These are phyloP conservation scores for Boulengeromyrus knoepffleri DNA, from an alignment of 2,113 vertebrate genomes.

Conservation along the genomic window DNA sequence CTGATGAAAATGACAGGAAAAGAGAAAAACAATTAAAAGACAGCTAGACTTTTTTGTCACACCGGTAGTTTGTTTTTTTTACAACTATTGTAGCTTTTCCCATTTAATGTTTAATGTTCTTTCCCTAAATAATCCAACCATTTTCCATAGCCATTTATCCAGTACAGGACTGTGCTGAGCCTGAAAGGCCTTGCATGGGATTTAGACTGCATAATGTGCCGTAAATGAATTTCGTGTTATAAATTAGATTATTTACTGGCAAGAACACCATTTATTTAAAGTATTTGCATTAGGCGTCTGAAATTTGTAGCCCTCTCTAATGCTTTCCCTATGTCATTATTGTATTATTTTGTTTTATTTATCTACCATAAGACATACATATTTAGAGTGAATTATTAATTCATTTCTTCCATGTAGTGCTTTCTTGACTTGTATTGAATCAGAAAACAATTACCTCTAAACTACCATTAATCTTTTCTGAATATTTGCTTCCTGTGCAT, in stretches of 20 bases:
- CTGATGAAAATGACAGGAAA: not conserved
- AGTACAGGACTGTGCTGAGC: not conserved
- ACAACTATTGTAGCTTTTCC: not conserved
- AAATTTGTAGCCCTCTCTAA: not conserved
- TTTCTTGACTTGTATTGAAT: not conserved
- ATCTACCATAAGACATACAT: not conserved
- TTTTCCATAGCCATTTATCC: not conserved
- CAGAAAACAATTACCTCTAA: not conserved
- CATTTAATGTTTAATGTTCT: not conserved
- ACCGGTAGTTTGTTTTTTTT: not conserved
- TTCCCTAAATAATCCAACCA: not conserved
- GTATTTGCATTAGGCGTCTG: not conserved
- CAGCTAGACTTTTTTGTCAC: not conserved
- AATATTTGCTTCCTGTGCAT: not conserved
- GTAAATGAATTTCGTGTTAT: not conserved
- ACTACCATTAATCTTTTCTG: not conserved
- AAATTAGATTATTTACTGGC: not conserved
- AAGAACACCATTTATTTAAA: not conserved
- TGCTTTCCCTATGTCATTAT: not conserved
- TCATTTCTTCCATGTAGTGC: not conserved
- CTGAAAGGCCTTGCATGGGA: not conserved
- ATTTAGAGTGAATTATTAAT: not conserved
- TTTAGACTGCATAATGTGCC: not conserved
- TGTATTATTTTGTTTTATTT: not conserved
- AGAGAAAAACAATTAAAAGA: slow-evolving; percentile 2